phyloP scores from a whole-genome alignment of 2,113 vertebrate species.

The Arvicanthis niloticus region DNA sequence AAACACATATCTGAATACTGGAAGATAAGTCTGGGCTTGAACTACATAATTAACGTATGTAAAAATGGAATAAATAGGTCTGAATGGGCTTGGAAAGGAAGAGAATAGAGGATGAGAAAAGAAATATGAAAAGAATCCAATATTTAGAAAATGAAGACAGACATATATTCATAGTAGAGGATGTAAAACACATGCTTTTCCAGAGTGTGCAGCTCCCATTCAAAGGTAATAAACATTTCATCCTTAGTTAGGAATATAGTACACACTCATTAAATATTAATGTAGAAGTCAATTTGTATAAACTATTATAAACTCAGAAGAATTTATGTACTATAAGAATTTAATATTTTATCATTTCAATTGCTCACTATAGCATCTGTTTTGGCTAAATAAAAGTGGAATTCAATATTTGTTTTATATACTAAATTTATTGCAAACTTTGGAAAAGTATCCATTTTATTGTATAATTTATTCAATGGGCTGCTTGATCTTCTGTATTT shows the following conservation, averaged over 20 bases:
- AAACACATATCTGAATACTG: background rate
- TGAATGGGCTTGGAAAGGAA: background rate
- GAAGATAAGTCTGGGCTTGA: background rate
- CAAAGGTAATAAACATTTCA: conserved; percentile 13
- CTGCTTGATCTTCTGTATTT: background rate
- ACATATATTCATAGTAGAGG: background rate
- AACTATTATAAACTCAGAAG: background rate
- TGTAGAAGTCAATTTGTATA: background rate
- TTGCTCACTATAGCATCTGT: background rate
- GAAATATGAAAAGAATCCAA: background rate
- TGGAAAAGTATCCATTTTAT: background rate
- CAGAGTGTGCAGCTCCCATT: background rate
- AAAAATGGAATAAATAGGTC: background rate
- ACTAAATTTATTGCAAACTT: background rate
- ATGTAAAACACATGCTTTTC: background rate
- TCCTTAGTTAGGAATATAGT: conserved; percentile 6
- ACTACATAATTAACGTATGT: too few relatives aligned
- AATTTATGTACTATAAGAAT: background rate
- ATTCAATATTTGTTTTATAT: background rate
- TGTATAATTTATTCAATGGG: background rate
- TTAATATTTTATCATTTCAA: background rate
- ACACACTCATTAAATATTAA: background rate
- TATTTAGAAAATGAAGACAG: background rate
- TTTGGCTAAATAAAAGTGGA: background rate
- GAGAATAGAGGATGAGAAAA: background rate